phyloP scores from a whole-genome alignment of 1,140 invertebrate species.

The Agrypnia vestita region DNA sequence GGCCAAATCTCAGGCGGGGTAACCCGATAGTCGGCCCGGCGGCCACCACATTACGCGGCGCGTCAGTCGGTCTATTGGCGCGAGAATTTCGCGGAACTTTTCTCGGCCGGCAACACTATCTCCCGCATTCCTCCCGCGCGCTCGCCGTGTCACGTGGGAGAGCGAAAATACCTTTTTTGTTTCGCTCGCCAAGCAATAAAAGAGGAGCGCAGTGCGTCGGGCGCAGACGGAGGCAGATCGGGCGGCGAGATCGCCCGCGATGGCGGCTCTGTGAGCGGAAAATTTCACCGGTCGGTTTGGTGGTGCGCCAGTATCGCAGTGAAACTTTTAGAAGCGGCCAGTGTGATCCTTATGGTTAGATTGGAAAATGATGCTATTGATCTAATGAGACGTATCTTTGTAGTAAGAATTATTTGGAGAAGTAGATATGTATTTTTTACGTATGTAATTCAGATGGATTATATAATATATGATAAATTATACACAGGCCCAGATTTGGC shows the following conservation, averaged over 20 bases:
- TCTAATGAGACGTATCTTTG: no score
- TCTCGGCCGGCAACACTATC: conserved; percentile 26
- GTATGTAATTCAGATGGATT: no score
- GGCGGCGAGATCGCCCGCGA: not conserved
- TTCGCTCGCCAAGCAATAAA: not conserved
- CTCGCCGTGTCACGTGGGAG: conserved; percentile 12
- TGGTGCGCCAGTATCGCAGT: not conserved
- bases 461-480: no score
- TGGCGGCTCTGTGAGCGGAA: not conserved
- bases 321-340: no score
- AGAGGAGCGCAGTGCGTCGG: not conserved
- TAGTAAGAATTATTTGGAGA: no score
- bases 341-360: no score
- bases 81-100: conserved; percentile 51
- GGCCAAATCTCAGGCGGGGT: not conserved
- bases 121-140: conserved; percentile 51
- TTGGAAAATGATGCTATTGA: no score
- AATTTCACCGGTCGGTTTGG: not conserved
- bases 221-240: not conserved
- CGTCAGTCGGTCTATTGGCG: conserved; percentile 31
- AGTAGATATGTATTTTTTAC: no score
- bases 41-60: conserved; percentile 55
- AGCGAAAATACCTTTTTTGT: not conserved
- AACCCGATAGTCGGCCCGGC: conserved; percentile 34
- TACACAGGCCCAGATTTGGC: no score